Percentiles rank a stretch among this genome's conserved stretches.
Conservation (phyloP, 92 coral and sea anemone genomes). For the Hydrozoanthus gracilis region DNA sequence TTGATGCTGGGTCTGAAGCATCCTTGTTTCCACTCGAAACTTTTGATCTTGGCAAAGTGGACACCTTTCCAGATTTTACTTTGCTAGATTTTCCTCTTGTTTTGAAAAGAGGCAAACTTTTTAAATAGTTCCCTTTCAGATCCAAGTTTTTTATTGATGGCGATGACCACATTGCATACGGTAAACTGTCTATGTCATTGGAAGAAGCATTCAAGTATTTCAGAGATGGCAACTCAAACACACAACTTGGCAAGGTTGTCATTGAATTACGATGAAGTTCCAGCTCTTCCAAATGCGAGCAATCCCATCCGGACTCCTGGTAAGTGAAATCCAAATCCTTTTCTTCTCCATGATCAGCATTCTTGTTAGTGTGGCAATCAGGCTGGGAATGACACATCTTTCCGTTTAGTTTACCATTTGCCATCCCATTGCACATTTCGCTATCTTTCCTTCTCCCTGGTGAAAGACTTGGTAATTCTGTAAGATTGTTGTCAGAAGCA, state of each 20-base stretch:
- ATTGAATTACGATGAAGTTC: conserved; percentile 89
- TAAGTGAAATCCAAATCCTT: conserved; percentile 69
- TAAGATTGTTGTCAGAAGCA: conserved; percentile 78
- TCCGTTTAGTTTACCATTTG: conserved; percentile 40
- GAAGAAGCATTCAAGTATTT: conserved; percentile 74
- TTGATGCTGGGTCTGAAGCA: conserved; percentile 39
- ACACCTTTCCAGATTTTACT: conserved; percentile 51
- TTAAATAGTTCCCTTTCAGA: conserved; percentile 85
- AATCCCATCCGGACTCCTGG: conserved; percentile 89
- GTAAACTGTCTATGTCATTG: conserved; percentile 86
- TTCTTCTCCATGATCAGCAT: conserved; percentile 65
- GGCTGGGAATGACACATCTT: conserved; percentile 65
- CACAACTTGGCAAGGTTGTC: conserved; percentile 80
- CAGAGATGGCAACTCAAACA: conserved; percentile 85
- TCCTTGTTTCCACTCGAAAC: conserved; percentile 52
- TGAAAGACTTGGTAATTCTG: conserved; percentile 71
- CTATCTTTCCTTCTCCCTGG: conserved; percentile 61
- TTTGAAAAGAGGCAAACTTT: conserved; percentile 75
- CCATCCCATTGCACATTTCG: conserved; percentile 35
- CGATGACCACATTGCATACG: conserved; percentile 97
- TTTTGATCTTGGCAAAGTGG: conserved; percentile 75
- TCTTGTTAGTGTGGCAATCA: conserved; percentile 66
- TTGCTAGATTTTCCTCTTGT: conserved; percentile 43
- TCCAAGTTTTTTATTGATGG: conserved; percentile 84
- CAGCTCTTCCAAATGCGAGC: conserved; percentile 94